phyloP scores from a whole-genome alignment of 2,888 invertebrate genomes.

The Plagodis dolabraria region DNA sequence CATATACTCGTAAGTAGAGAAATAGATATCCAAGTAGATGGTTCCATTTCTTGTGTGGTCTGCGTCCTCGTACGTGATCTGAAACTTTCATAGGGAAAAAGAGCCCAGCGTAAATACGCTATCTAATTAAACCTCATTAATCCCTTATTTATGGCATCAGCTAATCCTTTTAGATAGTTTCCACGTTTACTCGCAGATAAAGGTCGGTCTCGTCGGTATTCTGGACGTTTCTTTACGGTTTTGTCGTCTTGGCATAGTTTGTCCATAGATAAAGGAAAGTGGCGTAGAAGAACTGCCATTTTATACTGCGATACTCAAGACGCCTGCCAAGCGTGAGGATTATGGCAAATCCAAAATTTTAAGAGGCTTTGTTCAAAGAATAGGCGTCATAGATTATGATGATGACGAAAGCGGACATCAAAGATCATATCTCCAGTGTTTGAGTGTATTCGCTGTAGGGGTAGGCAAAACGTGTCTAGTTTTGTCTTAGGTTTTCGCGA shows the following conservation, averaged over 20 bases:
- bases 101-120: slow-evolving; percentile 55
- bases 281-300: too few relatives aligned
- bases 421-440: too few relatives aligned
- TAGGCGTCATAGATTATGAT: too few relatives aligned
- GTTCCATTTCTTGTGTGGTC: slow-evolving; percentile 38
- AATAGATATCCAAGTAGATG: slow-evolving; percentile 37
- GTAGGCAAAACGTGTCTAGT: too few relatives aligned
- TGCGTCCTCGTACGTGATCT: slow-evolving; percentile 55
- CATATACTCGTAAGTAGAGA: slow-evolving; percentile 43
- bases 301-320: too few relatives aligned
- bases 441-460: too few relatives aligned
- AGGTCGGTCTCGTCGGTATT: slow-evolving; percentile 41
- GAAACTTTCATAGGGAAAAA: slow-evolving; percentile 48
- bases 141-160: slow-evolving; percentile 63
- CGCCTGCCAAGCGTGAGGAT: too few relatives aligned
- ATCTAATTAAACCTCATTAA: slow-evolving; percentile 73
- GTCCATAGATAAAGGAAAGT: neutral
- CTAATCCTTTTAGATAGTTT: slow-evolving; percentile 57
- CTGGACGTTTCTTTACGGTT: slow-evolving; percentile 3
- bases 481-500: too few relatives aligned
- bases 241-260: slow-evolving; percentile 5
- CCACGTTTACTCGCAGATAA: slow-evolving; percentile 27
- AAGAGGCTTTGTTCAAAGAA: too few relatives aligned
- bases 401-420: too few relatives aligned
- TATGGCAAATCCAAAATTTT: too few relatives aligned